These are phyloP conservation scores for Parambassis ranga DNA, from an alignment of 2,797 vertebrate genomes.

Conservation along the genomic window DNA sequence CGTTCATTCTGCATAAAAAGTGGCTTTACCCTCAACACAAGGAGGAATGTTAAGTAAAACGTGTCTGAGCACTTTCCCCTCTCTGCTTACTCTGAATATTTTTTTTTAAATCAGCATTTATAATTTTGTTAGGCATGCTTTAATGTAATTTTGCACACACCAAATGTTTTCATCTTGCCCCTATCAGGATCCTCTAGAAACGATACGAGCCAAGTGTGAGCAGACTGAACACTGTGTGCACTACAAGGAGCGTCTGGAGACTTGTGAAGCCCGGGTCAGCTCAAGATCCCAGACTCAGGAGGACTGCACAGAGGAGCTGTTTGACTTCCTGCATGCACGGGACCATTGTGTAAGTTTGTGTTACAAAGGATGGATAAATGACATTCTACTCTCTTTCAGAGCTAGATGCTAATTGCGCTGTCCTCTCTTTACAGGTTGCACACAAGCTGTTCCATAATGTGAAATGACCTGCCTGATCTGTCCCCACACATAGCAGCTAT, in stretches of 20 bases:
- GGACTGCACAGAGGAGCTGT: conserved; percentile 92
- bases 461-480: conserved; percentile 60
- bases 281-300: conserved; percentile 83
- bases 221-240: conserved; percentile 85
- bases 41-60: too few species aligned
- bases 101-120: too few species aligned
- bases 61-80: too few species aligned
- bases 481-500: conserved; percentile 24
- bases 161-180: neutral
- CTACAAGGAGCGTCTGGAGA: conserved; percentile 81
- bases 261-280: conserved; percentile 82
- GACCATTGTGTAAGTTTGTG: conserved; percentile 89
- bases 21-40: too few species aligned
- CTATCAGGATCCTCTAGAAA: conserved; percentile 85
- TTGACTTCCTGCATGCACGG: conserved; percentile 91
- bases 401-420: neutral
- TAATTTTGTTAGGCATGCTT: too few species aligned
- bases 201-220: conserved; percentile 84
- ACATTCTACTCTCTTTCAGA: neutral
- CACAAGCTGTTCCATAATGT: conserved; percentile 76
- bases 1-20: too few species aligned
- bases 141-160: neutral
- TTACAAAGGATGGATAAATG: neutral
- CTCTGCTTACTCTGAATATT: too few species aligned
- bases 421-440: conserved; percentile 63